A percentile compares a stretch with the other conserved stretches of the same genome.
Evolutionary conservation across 2,797 vertebrate genomes (phyloP).

Genomic region (Allobates femoralis): DNA sequence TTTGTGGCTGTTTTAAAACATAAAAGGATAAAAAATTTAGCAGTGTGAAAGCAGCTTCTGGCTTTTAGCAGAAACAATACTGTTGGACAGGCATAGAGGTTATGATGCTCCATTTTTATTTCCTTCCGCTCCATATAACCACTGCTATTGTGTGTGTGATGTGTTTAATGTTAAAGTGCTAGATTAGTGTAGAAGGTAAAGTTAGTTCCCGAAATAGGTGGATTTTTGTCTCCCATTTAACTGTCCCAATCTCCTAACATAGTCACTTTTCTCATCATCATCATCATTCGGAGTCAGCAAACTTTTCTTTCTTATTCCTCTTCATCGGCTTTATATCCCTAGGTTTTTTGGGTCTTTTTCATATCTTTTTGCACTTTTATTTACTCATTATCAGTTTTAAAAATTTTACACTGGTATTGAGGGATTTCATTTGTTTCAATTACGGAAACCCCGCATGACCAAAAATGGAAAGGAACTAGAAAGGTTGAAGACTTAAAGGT

Average conservation of each 20-base stretch:
- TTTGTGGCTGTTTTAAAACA: not conserved
- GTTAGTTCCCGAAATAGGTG: not conserved
- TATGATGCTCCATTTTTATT: not conserved
- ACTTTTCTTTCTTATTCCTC: conserved; percentile 93
- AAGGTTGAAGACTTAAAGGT: too few relatives aligned
- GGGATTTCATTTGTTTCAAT: too few relatives aligned
- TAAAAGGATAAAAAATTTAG: not conserved
- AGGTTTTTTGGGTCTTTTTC: too few relatives aligned
- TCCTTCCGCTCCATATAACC: not conserved
- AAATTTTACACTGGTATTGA: too few relatives aligned
- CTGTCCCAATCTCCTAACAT: conserved; percentile 85
- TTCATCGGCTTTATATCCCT: conserved; percentile 92
- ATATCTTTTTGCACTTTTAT: too few relatives aligned
- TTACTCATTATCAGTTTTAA: too few relatives aligned
- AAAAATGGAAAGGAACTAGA: too few relatives aligned
- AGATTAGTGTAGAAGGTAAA: not conserved
- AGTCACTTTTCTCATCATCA: conserved; percentile 79
- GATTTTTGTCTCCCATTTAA: conserved; percentile 65
- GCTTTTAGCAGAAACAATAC: not conserved
- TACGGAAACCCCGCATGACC: too few relatives aligned
- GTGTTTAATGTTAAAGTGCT: not conserved
- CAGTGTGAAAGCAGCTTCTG: too few relatives aligned
- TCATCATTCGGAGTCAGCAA: conserved; percentile 89
- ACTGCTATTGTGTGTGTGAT: not conserved
- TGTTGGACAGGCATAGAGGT: not conserved